These are phyloP conservation scores for Lithosia quadra DNA, from an alignment of 2,888 invertebrate species.

Conservation along the genomic window DNA sequence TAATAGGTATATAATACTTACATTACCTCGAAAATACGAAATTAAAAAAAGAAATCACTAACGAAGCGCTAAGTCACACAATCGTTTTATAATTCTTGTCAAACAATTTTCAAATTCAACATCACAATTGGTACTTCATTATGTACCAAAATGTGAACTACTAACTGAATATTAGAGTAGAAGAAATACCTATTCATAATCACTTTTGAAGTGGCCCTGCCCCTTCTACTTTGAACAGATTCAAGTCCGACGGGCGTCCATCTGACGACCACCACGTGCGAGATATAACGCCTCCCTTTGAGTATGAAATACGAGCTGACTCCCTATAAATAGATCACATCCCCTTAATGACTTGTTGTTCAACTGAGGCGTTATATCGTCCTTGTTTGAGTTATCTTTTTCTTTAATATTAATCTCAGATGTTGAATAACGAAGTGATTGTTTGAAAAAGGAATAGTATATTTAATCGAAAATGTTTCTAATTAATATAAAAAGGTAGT, in stretches of 20 bases:
- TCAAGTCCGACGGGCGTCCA: constrained; percentile 28
- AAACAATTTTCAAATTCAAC: no score
- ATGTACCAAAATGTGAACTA: neutral
- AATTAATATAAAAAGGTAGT: no score
- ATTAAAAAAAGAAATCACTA: neutral
- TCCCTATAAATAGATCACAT: constrained; percentile 52
- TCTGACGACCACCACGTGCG: constrained; percentile 72
- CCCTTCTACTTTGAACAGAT: constrained; percentile 5
- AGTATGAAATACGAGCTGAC: constrained; percentile 77
- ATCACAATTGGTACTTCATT: neutral
- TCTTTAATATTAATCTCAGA: constrained; percentile 6
- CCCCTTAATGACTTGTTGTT: constrained; percentile 81
- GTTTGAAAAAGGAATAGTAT: neutral
- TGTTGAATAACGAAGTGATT: neutral
- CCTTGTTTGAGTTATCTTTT: constrained; percentile 44
- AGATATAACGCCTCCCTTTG: constrained; percentile 75
- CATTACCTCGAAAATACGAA: no score
- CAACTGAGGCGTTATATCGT: constrained; percentile 55
- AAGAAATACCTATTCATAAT: neutral
- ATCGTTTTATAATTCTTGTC: neutral
- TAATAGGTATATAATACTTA: no score
- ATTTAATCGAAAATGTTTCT: neutral
- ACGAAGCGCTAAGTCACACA: neutral
- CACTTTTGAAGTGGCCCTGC: neutral
- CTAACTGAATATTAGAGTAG: neutral